phyloP scores from a whole-genome alignment of 2,113 vertebrate genomes.

The Myrmecobius fasciatus region DNA sequence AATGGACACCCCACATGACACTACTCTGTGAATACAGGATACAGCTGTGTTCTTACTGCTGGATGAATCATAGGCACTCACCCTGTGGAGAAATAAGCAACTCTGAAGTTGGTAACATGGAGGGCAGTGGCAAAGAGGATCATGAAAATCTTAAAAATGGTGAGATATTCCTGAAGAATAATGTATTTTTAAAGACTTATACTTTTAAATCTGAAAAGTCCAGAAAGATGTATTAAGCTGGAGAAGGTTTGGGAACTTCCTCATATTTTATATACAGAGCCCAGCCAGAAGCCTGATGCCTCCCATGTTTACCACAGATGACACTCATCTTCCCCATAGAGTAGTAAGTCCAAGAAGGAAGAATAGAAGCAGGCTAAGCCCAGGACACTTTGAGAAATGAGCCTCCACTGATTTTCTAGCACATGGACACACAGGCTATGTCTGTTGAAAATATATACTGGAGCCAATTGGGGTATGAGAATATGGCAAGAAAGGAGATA shows the following conservation, averaged over 20 bases:
- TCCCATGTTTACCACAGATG: not conserved
- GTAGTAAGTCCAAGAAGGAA: constrained; percentile 67
- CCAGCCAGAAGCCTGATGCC: not conserved
- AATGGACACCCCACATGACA: constrained; percentile 64
- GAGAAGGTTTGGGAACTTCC: not conserved
- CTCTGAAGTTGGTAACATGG: not conserved
- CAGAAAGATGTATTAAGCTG: not conserved
- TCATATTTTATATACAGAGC: constrained; percentile 3
- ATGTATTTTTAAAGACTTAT: not conserved
- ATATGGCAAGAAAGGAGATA: not conserved
- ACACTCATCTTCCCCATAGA: constrained; percentile 50
- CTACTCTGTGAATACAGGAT: constrained; percentile 52
- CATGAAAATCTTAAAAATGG: not conserved
- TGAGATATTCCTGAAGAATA: not conserved
- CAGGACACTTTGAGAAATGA: constrained; percentile 52
- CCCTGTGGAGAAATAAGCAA: constrained; percentile 48
- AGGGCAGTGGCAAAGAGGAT: not conserved
- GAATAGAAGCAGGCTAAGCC: constrained; percentile 66
- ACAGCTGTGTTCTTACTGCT: constrained; percentile 48
- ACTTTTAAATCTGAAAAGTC: not conserved
- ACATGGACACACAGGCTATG: constrained; percentile 60
- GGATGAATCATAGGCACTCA: constrained; percentile 57
- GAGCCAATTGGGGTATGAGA: not conserved
- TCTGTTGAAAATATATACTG: constrained; percentile 50
- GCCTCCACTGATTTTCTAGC: constrained; percentile 50